Percentiles rank a stretch among this genome's conserved stretches.
These are phyloP conservation scores for Lamellibrachia luymesi DNA, from an alignment of 1,140 invertebrate genomes.

Conservation along the genomic window DNA sequence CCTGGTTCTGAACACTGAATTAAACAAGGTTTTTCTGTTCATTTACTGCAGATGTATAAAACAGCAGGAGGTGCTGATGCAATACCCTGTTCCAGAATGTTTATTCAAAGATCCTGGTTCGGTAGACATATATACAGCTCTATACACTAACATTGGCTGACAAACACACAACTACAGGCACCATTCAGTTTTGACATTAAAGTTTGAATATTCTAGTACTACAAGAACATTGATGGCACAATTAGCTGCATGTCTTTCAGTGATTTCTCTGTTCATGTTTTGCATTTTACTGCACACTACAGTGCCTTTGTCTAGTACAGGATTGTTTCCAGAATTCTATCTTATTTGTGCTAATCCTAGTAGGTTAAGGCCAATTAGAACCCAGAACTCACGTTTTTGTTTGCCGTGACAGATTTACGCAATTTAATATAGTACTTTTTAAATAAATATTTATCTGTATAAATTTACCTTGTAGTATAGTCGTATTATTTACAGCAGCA, in stretches of 20 bases:
- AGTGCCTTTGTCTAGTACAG: neutral
- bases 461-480: too few species aligned
- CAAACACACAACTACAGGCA: neutral
- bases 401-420: neutral
- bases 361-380: too few species aligned
- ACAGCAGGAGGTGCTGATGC: neutral
- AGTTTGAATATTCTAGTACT: neutral
- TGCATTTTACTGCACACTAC: neutral
- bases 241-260: neutral
- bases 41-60: neutral
- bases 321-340: too few species aligned
- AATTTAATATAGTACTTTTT: neutral
- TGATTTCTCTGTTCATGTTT: neutral
- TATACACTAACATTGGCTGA: neutral
- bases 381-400: too few species aligned
- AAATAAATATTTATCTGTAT: too few species aligned
- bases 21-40: neutral
- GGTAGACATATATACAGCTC: neutral
- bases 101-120: neutral
- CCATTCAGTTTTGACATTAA: neutral
- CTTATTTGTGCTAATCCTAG: too few species aligned
- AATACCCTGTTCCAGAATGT: neutral
- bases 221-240: neutral
- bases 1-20: neutral
- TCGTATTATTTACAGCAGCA: neutral